Evolutionary conservation across 2,888 invertebrate genomes (phyloP), one percentile per base, ranked within the genome.

Genomic region (Mimas tiliae): DNA sequence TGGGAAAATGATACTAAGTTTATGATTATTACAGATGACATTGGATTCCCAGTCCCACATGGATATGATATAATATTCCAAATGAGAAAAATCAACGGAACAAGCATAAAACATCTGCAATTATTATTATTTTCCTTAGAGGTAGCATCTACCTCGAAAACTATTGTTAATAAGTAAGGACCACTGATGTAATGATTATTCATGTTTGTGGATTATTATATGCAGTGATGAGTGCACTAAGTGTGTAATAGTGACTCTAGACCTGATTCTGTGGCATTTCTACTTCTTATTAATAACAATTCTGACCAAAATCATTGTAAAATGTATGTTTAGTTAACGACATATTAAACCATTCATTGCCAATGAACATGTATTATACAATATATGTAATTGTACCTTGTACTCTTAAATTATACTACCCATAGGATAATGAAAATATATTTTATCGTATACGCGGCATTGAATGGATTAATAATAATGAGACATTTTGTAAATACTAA

Each of bases 211-310:
- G 38, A 38, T 58, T 58, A 38, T 2, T 42, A 38, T 58, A 42
- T 16, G 58, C 38, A 45, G 42, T 45, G 45, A 14, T 45, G 45
- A 58, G 19, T 58, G 21, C 42, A 42, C 42, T 16, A 42, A 42
- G 12, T 42, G 6, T 38, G 3, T 34, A 21, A 38, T 42, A 19
- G 42, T 42, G 58, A 12, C 58, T 55, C 16, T 42, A 12, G 42
- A 58, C 58, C 58, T 58, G 58, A 58, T 58, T 21, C 19, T 58
- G 58, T 58, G 58, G 58, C 58, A 58, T 58, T 58, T 55, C 34
- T 58, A 58, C 19, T 58, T 58, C 19, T 12, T 58, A 58, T 58
- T 11, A 58, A 42, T 42, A 58, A 19, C 38, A 58, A 42, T 58
- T 38, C 11, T 58, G 58, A 58, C 58, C 58, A 58, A 58, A 55